Conservation (phyloP, 2,888 invertebrate species). For the Drosophila barbarae region DNA sequence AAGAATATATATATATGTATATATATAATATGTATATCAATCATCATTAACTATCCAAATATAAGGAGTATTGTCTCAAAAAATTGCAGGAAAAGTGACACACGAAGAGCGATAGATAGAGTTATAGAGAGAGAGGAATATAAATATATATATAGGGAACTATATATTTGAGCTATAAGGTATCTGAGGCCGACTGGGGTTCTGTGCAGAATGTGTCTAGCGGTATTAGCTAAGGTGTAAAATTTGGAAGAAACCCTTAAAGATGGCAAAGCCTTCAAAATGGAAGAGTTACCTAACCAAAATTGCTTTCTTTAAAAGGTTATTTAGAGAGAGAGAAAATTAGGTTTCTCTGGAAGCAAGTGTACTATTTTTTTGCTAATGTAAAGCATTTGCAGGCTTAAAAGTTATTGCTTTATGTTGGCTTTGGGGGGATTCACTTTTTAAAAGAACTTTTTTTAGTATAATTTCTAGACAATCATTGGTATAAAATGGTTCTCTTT, state of each 20-base stretch:
- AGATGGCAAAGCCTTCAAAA: not conserved
- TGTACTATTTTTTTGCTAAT: not conserved
- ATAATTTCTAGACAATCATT: not conserved
- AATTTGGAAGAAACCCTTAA: not conserved
- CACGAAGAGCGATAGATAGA: conserved; percentile 9
- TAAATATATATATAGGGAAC: conserved; percentile 15
- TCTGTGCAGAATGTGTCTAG: conserved; percentile 10
- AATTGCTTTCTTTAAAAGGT: not conserved
- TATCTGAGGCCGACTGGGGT: conserved; percentile 13
- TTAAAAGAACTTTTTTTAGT: not conserved
- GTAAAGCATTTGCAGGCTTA: not conserved
- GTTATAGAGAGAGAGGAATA: conserved; percentile 16
- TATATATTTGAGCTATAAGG: conserved; percentile 27
- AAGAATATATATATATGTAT: conserved; percentile 20
- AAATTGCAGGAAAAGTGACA: conserved; percentile 43
- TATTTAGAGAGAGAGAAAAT: not conserved
- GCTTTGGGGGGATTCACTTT: no score
- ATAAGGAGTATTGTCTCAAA: conserved; percentile 54
- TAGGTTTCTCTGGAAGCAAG: not conserved
- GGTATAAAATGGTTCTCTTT: not conserved
- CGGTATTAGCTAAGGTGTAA: not conserved
- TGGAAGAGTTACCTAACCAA: not conserved
- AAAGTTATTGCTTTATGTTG: not conserved
- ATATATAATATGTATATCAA: conserved; percentile 22
- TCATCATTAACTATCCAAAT: conserved; percentile 46